Percentiles rank a stretch among this genome's conserved stretches.
These are phyloP conservation scores for Drosophila suzukii DNA, from an alignment of 1,140 invertebrate genomes.

Conservation along the genomic window DNA sequence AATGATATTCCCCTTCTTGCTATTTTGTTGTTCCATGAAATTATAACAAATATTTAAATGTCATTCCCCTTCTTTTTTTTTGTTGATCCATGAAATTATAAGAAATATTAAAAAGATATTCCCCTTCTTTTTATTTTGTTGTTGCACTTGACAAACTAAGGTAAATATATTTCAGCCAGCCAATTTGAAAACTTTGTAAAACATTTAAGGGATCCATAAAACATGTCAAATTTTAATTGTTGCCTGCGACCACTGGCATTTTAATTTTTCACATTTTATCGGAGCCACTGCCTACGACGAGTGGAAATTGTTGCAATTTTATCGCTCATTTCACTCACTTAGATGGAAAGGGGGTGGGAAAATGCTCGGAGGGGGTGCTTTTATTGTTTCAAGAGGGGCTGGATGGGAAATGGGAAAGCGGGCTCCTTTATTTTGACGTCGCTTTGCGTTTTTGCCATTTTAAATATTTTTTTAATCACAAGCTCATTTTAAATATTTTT, in stretches of 20 bases:
- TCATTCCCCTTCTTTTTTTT: no score
- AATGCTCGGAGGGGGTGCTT: slow-evolving; percentile 6
- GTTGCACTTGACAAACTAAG: background rate
- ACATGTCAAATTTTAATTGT: background rate
- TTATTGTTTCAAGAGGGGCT: slow-evolving; percentile 43
- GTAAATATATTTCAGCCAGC: background rate
- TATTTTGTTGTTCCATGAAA: no score
- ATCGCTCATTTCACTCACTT: slow-evolving; percentile 79
- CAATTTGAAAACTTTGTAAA: background rate
- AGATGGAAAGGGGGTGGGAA: background rate
- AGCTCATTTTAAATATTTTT: slow-evolving; percentile 81
- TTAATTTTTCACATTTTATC: slow-evolving; percentile 76
- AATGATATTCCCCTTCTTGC: no score
- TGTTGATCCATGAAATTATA: no score
- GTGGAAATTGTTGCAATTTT: slow-evolving; percentile 81
- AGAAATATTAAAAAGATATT: no score
- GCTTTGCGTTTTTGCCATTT: slow-evolving; percentile 79
- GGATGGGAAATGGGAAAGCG: background rate
- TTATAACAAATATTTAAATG: no score
- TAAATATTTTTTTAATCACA: slow-evolving; percentile 83
- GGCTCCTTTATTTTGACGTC: slow-evolving; percentile 66
- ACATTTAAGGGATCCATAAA: background rate
- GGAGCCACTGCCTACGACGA: slow-evolving; percentile 35
- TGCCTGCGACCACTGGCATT: slow-evolving; percentile 51
- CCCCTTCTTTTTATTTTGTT: no score